Evolutionary conservation across 2,797 vertebrate genomes (phyloP).

Genomic region (Lindbergichthys nudifrons): DNA sequence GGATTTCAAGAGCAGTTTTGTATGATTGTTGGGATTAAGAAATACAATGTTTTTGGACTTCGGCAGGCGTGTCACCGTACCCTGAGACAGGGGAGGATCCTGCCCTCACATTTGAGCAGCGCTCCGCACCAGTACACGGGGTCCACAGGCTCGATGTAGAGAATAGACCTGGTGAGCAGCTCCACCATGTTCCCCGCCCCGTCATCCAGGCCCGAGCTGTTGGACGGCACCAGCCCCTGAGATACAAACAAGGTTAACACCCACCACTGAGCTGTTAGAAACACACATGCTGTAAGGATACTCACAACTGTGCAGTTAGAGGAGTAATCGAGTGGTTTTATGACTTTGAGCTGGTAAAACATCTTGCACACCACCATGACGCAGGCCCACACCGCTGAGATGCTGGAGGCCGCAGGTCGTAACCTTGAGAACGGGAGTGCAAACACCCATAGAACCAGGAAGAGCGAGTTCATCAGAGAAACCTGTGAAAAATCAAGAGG

Average conservation of each 20-base stretch:
- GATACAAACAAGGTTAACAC: background rate
- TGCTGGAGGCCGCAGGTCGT: constrained; percentile 74
- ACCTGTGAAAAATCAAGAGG: constrained; percentile 70
- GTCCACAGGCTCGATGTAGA: constrained; percentile 76
- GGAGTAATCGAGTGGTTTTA: constrained; percentile 82
- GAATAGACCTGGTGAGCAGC: constrained; percentile 72
- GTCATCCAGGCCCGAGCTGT: constrained; percentile 61
- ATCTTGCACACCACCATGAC: constrained; percentile 86
- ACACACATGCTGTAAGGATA: background rate
- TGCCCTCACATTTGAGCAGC: constrained; percentile 73
- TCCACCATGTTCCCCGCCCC: constrained; percentile 70
- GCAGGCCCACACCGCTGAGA: constrained; percentile 85
- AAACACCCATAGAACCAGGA: constrained; percentile 84
- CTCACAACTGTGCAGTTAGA: constrained; percentile 87
- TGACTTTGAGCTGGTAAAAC: constrained; percentile 88
- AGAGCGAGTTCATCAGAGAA: constrained; percentile 85
- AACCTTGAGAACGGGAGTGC: constrained; percentile 82
- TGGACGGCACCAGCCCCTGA: constrained; percentile 72
- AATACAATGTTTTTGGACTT: background rate
- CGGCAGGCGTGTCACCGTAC: constrained; percentile 44
- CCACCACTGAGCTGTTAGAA: background rate
- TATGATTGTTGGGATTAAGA: background rate
- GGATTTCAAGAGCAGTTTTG: background rate
- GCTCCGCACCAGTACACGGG: constrained; percentile 79
- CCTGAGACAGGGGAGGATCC: constrained; percentile 80